Conservation (phyloP, 2,113 vertebrate genomes). For the Mobula birostris region DNA sequence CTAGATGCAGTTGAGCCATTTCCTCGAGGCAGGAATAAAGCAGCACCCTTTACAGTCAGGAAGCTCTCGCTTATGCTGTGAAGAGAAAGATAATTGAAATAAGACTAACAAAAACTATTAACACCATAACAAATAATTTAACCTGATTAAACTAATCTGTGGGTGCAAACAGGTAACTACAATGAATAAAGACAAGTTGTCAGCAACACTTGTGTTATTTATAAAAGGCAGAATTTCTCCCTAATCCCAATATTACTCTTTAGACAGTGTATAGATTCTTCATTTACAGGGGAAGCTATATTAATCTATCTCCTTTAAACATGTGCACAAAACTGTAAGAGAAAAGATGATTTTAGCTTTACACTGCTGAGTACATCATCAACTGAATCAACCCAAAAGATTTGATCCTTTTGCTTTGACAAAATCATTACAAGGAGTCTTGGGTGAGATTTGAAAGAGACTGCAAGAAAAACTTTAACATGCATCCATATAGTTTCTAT, state of each 20-base stretch:
- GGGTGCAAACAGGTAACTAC: background rate
- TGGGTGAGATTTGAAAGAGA: background rate
- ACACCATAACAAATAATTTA: background rate
- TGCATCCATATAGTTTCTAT: background rate
- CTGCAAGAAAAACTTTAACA: background rate
- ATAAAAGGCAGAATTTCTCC: background rate
- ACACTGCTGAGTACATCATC: background rate
- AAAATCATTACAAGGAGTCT: background rate
- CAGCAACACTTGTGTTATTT: background rate
- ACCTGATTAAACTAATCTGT: too few relatives aligned
- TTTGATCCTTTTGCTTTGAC: background rate
- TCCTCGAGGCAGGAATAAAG: slow-evolving; percentile 85
- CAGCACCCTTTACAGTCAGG: slow-evolving; percentile 93
- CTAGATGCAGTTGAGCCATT: slow-evolving; percentile 75
- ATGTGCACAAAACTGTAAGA: background rate
- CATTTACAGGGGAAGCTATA: background rate
- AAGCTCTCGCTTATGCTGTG: slow-evolving; percentile 92
- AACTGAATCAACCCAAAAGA: background rate
- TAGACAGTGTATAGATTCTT: background rate
- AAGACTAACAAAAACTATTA: background rate
- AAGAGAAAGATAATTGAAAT: slow-evolving; percentile 32
- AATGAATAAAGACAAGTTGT: background rate
- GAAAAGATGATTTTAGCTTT: background rate
- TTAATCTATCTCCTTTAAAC: background rate
- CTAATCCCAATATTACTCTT: background rate